Evolutionary conservation across 2,113 vertebrate genomes (phyloP).

Genomic region (Bungarus multicinctus): DNA sequence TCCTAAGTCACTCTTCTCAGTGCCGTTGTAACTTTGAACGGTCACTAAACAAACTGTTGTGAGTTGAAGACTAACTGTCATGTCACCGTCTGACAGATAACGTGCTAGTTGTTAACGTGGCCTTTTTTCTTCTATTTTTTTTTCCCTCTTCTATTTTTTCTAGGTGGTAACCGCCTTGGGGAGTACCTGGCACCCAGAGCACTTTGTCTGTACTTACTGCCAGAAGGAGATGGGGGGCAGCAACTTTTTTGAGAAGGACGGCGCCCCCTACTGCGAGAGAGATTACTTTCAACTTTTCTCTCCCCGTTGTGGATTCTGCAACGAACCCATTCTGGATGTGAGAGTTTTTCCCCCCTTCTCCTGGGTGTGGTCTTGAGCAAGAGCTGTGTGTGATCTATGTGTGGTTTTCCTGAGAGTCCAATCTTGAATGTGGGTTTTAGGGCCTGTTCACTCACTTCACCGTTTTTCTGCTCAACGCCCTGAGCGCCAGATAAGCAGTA

Average conservation of each 20-base stretch:
- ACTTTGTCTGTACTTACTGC: constrained; percentile 86
- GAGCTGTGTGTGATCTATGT: neutral
- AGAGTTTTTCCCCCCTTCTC: constrained; percentile 30
- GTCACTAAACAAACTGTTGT: neutral
- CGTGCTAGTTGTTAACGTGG: no score
- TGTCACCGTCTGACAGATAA: neutral
- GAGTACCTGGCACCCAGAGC: constrained; percentile 88
- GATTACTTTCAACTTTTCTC: constrained; percentile 91
- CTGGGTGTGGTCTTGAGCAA: neutral
- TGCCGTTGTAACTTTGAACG: neutral
- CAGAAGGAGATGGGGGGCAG: constrained; percentile 82
- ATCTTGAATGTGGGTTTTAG: neutral
- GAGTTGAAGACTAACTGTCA: neutral
- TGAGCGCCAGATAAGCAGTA: neutral
- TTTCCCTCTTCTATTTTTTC: no score
- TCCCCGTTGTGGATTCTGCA: constrained; percentile 86
- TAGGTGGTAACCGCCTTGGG: constrained; percentile 89
- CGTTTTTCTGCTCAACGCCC: neutral
- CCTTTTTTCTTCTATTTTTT: neutral
- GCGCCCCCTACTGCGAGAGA: constrained; percentile 85
- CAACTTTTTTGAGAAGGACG: constrained; percentile 93
- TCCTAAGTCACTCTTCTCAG: neutral
- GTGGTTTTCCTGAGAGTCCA: neutral
- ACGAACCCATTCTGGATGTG: constrained; percentile 87
- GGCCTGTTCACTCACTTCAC: neutral